Base-by-base conservation (phyloP, 2,113 vertebrate genomes). In the Lamprotornis superbus region DNA sequence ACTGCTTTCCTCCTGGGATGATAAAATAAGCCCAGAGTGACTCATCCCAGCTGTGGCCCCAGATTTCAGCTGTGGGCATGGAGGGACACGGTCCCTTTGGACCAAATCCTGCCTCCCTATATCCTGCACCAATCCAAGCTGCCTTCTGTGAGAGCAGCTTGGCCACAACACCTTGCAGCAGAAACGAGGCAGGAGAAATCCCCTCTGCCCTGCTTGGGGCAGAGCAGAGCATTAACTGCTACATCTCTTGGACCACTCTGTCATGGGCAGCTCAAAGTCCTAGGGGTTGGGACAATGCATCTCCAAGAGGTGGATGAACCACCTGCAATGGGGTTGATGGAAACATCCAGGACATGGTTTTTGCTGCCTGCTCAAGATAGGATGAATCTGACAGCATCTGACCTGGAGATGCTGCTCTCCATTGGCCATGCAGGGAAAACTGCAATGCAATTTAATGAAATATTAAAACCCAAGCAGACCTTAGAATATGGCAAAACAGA, bases 241-340 rank as follows among this genome's bases (percentile, higher is more conserved):
- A 0, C 27, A 15, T 59, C 52, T 18, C 70, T 39, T 7, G 4
- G 57, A 23, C 31, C 20, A 10, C 2, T 0, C 7, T 53, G 56
- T 7, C 47, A 23, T 1, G 2, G 42, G 33, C 33, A 83, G 80
- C 57, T 55, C 71, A 24, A 46, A 90, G 67, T 5, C 47, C 6
- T 0, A 1, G 8, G 30, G 11, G 2, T 3, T 2, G 1, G 53
- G 57, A 50, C 0, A 3, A 11, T 30, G 13, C 61, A 18, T 18
- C 35, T 59, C 47, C 47, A 25, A 1, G 25, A 55, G 22, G 20
- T 21, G 39, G 19, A 31, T 17, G 19, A 28, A 23, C 31, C 11
- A 3, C 24, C 63, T 68, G 33, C 21, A 30, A 16, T 1, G 0
- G 21, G 21, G 49, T 13, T 0, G 1, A 10, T 10, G 52, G 50